Percentiles rank a stretch among this genome's conserved stretches.
phyloP scores from a whole-genome alignment of 2,113 vertebrate genomes.

The Pycnonotus jocosus region DNA sequence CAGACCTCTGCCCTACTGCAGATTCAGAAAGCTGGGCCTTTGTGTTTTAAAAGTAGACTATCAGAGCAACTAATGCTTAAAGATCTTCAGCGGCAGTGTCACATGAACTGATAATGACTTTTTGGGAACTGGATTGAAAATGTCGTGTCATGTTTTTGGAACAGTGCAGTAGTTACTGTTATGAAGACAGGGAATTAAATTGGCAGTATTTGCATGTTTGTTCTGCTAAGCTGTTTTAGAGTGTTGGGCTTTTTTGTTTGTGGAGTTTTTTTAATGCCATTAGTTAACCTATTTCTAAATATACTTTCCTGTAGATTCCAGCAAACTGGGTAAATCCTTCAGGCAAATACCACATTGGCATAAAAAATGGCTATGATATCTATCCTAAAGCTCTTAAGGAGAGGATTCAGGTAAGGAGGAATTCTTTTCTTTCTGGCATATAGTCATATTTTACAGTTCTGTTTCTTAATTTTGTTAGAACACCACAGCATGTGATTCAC shows the following conservation, averaged over 20 bases:
- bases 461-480: background rate
- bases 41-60: background rate
- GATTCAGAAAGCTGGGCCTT: background rate
- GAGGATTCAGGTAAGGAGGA: slow-evolving; percentile 87
- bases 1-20: background rate
- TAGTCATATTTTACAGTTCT: background rate
- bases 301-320: slow-evolving; percentile 78
- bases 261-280: background rate
- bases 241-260: background rate
- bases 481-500: background rate
- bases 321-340: slow-evolving; percentile 89
- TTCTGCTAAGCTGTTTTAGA: background rate
- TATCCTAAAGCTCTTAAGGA: slow-evolving; percentile 97
- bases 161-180: background rate
- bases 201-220: background rate
- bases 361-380: slow-evolving; percentile 97
- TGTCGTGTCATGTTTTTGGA: background rate
- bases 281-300: background rate
- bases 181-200: background rate
- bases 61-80: background rate
- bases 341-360: slow-evolving; percentile 90
- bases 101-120: background rate
- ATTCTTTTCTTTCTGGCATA: background rate
- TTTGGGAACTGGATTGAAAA: background rate
- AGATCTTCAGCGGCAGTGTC: background rate